phyloP scores from a whole-genome alignment of 2,888 invertebrate species.

The Listrodromus nycthemerus region DNA sequence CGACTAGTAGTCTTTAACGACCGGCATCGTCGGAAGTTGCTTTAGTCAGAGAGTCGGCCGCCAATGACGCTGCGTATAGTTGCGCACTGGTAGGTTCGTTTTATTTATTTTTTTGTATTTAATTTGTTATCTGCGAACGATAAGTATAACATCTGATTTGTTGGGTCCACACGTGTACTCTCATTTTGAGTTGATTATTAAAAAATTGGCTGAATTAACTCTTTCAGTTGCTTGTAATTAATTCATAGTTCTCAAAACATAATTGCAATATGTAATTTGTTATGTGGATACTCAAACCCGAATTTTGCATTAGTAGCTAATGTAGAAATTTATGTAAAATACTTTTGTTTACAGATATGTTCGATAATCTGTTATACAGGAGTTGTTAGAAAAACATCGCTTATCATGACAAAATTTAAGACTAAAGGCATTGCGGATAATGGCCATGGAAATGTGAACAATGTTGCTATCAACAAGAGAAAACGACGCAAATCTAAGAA shows the following conservation, averaged over 20 bases:
- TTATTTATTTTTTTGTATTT: too few species aligned
- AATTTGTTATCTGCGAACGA: too few species aligned
- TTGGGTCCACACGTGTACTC: too few species aligned
- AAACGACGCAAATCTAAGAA: conserved; percentile 74
- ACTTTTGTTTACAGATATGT: conserved; percentile 1
- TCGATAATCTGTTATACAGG: not conserved
- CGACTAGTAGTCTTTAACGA: not conserved
- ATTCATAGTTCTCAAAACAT: too few species aligned
- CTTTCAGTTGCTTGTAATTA: too few species aligned
- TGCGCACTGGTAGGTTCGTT: not conserved
- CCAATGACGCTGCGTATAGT: not conserved
- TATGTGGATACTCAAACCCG: too few species aligned
- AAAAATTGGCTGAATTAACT: too few species aligned
- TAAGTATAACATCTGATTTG: too few species aligned
- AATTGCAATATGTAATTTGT: too few species aligned
- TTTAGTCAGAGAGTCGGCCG: not conserved
- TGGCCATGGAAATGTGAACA: conserved; percentile 48
- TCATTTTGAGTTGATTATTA: too few species aligned
- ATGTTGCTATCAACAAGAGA: conserved; percentile 71
- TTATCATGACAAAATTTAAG: conserved; percentile 57
- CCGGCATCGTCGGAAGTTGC: not conserved
- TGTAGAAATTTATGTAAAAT: not conserved
- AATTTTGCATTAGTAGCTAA: not conserved
- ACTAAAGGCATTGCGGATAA: not conserved
- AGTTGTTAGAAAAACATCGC: not conserved